Base-by-base conservation (phyloP, 2,113 vertebrate genomes). In the Bothrops jararaca region DNA sequence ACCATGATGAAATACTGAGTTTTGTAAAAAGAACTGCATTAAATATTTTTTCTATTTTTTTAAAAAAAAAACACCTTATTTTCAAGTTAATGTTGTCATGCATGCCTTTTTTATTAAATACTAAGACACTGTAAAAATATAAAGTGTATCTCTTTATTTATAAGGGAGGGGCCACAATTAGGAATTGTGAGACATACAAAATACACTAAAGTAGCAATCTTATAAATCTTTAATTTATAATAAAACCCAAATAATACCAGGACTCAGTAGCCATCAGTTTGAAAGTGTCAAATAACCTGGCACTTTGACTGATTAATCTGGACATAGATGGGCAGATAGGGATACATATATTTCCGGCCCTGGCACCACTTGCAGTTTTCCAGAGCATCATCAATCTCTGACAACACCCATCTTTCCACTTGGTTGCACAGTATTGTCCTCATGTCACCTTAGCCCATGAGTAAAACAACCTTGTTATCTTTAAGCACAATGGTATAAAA, bases 1-100 rank as follows among this genome's bases (percentile, higher is more conserved):
- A 93, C 53, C 91, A 92, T 85, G 48, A 93, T 92, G 93, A 94
- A 96, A 92, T 42, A 95, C 92, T 96, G 94, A 92, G 24, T 96
- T 88, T 94, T 39, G 94, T 80, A 42, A 52, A 64, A 53, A 86
- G 29, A 86, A 91, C 92, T 85, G 1, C 56, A 96, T 96, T 94
- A 95, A 96, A 94, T 92, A 96, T 95, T 95, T 87, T 91, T 97
- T 92, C 69, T 94, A 93, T 91, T 94, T 34, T 56, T 56, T 56
- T 69, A 97, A 87, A 96, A 97, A 97, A 94, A 95, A 97, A 97
- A 94, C 93, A 90, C 1, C 24, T 95, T 95, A 95, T 56, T 95
- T 95, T 94, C 92, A 93, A 94, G 95, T 93, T 88, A 56, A 15
- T 94, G 69, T 89, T 95, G 93, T 95, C 95, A 95, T 94, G 26